A percentile compares a stretch with the other conserved stretches of the same genome.
phyloP scores from a whole-genome alignment of 2,888 invertebrate genomes.

The Chrysolina americana region DNA sequence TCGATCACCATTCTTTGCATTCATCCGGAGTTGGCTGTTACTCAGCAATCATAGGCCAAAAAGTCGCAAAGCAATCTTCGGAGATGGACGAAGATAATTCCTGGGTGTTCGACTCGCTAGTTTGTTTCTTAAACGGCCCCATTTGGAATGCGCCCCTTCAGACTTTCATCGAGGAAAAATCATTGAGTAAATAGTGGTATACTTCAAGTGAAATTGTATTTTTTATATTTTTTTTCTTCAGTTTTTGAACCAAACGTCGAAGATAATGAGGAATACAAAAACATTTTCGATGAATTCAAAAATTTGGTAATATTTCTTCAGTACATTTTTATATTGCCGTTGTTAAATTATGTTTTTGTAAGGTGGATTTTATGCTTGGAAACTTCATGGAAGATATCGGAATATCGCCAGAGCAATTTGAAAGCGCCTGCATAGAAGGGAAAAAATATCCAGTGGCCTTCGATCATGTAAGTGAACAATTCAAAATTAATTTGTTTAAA shows the following conservation, averaged over 20 bases:
- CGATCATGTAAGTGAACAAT: constrained; percentile 69
- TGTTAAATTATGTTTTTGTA: constrained; percentile 23
- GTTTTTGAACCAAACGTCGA: constrained; percentile 88
- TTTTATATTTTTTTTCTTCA: constrained; percentile 67
- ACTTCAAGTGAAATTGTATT: constrained; percentile 1
- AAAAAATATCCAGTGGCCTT: constrained; percentile 71
- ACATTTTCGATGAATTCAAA: constrained; percentile 88
- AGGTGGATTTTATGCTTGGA: constrained; percentile 92
- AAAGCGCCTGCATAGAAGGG: constrained; percentile 79
- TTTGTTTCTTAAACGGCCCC: constrained; percentile 92
- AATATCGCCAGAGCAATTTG: constrained; percentile 90
- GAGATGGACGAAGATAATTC: constrained; percentile 76
- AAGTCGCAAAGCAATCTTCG: constrained; percentile 22
- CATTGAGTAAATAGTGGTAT: constrained; percentile 77
- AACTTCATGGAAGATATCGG: constrained; percentile 95
- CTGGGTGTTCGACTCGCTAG: constrained; percentile 93
- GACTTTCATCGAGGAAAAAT: constrained; percentile 94
- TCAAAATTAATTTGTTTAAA: background rate
- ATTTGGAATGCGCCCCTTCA: constrained; percentile 93
- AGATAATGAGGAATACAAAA: constrained; percentile 81
- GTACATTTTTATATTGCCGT: constrained; percentile 13
- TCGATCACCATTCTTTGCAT: background rate
- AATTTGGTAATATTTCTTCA: constrained; percentile 76
- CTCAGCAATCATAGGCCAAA: constrained; percentile 37
- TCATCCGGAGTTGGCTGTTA: background rate